Evolutionary conservation across 2,888 invertebrate genomes (phyloP), one percentile per base, ranked within the genome.

Genomic region (Tromatobia lineatoria): DNA sequence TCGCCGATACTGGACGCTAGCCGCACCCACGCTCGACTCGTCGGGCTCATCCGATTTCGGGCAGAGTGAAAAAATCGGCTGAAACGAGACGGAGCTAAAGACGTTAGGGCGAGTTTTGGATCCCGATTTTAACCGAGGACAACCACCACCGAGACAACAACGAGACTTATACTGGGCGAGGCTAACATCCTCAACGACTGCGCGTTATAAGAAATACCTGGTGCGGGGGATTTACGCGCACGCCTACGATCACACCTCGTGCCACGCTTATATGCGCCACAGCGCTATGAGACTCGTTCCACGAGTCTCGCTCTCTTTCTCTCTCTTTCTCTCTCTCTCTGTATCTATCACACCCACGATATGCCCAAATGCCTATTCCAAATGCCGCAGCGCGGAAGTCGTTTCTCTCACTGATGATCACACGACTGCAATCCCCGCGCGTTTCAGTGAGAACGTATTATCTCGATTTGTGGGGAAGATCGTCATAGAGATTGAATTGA

Each of bases 331-430:
- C 66, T 76, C 75, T 67, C 29, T 42, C 42, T 69, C 69, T 78
- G 74, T 84, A 82, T 86, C 82, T 83, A 86, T 86, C 82, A 86
- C 86, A 80, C 86, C 82, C 82, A 84, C 86, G 81, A 76, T 71
- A 82, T 84, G 29, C 75, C 85, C 70, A 82, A 84, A 84, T 85
- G 84, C 75, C 84, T 82, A 85, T 81, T 81, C 78, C 81, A 66
- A 85, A 82, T 85, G 85, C 67, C 77, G 66, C 34, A 47, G 71
- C 69, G 79, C 82, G 85, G 82, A 85, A 85, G 82, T 82, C 85
- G 85, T 85, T 82, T 81, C 79, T 85, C 82, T 85, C 79, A 25
- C 82, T 84, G 82, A 85, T 85, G 82, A 85, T 82, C 78, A 79
- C 82, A 79, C 75, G 25, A 67, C 78, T 71, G 42, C 52, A 70